Evolutionary conservation across 2,113 vertebrate species (phyloP), one percentile per base, ranked within the genome.

Genomic region (Austrofundulus limnaeus): DNA sequence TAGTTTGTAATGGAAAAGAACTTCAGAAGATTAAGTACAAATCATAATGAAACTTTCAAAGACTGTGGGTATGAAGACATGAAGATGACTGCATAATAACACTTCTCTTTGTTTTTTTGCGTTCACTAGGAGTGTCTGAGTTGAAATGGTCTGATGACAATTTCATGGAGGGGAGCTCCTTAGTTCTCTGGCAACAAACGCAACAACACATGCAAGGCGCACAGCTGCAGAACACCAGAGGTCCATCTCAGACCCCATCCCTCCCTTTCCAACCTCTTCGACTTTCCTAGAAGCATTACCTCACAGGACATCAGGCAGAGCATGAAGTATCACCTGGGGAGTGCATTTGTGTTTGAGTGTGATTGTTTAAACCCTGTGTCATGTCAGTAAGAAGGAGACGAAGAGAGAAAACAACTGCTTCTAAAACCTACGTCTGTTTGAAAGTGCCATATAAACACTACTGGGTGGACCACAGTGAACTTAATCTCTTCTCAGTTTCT

Each of bases 271-370:
- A 68, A 55, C 58, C 57, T 61, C 66, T 66, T 62, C 54, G 61
- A 78, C 65, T 66, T 76, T 85, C 78, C 78, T 69, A 81, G 66
- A 88, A 86, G 37, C 80, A 85, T 88, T 62, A 87, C 72, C 72
- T 88, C 88, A 90, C 60, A 56, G 19, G 53, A 64, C 68, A 83
- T 81, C 78, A 76, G 63, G 61, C 66, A 48, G 77, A 65, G 49
- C 64, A 28, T 1, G 77, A 77, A 71, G 77, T 72, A 61, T 90
- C 70, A 85, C 88, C 83, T 83, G 70, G 83, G 84, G 74, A 81
- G 42, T 31, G 45, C 28, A 28, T 56, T 8, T 67, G 28, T 63
- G 20, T 51, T 62, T 57, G 20, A n/a, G n/a, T n/a, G n/a, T n/a
- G n/a, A n/a, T n/a, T 75, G 76, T 72, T 68, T 79, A 61, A 55